A percentile compares a stretch with the other conserved stretches of the same genome.
Conservation (phyloP, 2,888 invertebrate species). For the Orthonevra nobilis region DNA sequence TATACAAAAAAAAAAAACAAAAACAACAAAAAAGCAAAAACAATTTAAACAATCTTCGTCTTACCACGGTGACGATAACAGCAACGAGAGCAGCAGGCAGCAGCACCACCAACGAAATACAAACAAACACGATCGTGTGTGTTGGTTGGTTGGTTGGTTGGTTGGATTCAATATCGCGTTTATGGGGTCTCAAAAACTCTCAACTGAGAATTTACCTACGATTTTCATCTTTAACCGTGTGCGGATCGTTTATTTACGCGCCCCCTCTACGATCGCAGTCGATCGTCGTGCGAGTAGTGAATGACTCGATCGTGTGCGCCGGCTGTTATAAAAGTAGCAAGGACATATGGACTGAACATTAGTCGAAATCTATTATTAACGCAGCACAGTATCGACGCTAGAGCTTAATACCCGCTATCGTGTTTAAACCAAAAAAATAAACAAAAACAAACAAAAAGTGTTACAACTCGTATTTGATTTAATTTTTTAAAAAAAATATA, state of each 20-base stretch:
- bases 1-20: conserved; percentile 6
- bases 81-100: no score
- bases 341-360: conserved; percentile 80
- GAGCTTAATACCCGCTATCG: conserved; percentile 52
- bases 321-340: conserved; percentile 80
- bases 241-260: conserved; percentile 66
- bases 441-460: conserved; percentile 9
- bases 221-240: conserved; percentile 69
- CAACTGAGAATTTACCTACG: conserved; percentile 69
- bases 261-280: conserved; percentile 56
- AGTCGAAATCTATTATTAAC: conserved; percentile 80
- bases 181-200: conserved; percentile 61
- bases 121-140: conserved; percentile 1
- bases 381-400: conserved; percentile 73
- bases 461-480: not conserved
- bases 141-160: conserved; percentile 36
- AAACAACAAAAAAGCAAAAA: no score
- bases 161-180: conserved; percentile 42
- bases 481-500: conserved; percentile 1
- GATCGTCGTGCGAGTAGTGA: conserved; percentile 68
- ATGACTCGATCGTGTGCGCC: conserved; percentile 72
- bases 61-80: no score
- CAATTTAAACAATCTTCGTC: no score
- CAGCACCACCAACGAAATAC: no score
- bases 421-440: conserved; percentile 9